Conservation (phyloP, 2,113 vertebrate genomes). For the Microtus richardsoni region DNA sequence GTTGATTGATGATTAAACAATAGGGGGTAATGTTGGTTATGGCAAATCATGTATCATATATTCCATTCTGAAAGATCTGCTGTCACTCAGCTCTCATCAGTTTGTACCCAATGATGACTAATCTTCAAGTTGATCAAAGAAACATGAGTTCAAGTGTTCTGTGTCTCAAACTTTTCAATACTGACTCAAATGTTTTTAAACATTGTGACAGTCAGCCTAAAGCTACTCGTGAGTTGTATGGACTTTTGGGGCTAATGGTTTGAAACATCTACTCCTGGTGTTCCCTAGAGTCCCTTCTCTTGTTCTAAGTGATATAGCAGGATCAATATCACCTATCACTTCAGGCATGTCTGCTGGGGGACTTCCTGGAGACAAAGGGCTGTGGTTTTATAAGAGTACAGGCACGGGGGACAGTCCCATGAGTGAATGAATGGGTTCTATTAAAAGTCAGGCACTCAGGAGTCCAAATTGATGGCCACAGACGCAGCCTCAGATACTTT, state of each 20-base stretch:
- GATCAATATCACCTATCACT: no score
- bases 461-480: not conserved
- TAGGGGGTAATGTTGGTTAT: not conserved
- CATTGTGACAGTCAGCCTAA: not conserved
- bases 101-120: not conserved
- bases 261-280: not conserved
- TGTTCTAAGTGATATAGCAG: not conserved
- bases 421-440: not conserved
- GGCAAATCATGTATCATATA: not conserved
- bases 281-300: not conserved
- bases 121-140: not conserved
- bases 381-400: not conserved
- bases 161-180: not conserved
- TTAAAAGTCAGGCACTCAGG: not conserved
- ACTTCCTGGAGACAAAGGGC: not conserved
- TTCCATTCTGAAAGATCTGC: not conserved
- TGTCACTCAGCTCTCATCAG: not conserved
- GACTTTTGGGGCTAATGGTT: not conserved
- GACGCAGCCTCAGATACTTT: not conserved
- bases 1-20: not conserved
- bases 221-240: not conserved
- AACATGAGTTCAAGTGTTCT: not conserved
- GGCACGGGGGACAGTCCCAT: not conserved
- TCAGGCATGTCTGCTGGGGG: not conserved
- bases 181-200: conserved; percentile 19